These are phyloP conservation scores for Dyspetes luteomarginatus DNA, from an alignment of 2,888 invertebrate species.

Conservation along the genomic window DNA sequence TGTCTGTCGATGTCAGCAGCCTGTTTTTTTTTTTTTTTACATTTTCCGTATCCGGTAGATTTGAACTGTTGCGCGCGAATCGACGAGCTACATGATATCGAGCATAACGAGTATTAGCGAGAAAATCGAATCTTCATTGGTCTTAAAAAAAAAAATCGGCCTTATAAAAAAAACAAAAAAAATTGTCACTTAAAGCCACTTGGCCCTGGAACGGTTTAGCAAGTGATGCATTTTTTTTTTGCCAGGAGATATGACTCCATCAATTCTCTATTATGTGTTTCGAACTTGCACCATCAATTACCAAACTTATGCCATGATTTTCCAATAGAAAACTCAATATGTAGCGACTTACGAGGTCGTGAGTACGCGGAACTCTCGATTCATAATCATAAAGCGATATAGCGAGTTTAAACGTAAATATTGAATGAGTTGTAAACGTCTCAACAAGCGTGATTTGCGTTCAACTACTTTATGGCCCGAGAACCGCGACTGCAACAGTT, in stretches of 20 bases:
- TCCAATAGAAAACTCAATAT: background rate
- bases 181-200: background rate
- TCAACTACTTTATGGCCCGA: constrained; percentile 4
- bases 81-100: too few relatives aligned
- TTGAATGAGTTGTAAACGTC: constrained; percentile 25
- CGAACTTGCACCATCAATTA: background rate
- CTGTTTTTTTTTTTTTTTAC: too few relatives aligned
- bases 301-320: background rate
- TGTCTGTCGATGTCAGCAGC: too few relatives aligned
- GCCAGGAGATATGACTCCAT: background rate
- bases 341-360: background rate
- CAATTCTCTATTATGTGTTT: background rate
- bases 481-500: background rate
- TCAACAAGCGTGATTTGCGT: background rate
- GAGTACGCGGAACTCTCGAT: background rate
- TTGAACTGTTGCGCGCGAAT: too few relatives aligned
- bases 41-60: too few relatives aligned
- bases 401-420: background rate
- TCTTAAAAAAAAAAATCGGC: too few relatives aligned
- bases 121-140: too few relatives aligned
- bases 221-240: background rate
- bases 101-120: too few relatives aligned
- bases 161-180: too few relatives aligned
- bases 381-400: background rate
- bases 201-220: background rate